Conservation (phyloP, 2,888 invertebrate species). For the Tetropium fuscum region DNA sequence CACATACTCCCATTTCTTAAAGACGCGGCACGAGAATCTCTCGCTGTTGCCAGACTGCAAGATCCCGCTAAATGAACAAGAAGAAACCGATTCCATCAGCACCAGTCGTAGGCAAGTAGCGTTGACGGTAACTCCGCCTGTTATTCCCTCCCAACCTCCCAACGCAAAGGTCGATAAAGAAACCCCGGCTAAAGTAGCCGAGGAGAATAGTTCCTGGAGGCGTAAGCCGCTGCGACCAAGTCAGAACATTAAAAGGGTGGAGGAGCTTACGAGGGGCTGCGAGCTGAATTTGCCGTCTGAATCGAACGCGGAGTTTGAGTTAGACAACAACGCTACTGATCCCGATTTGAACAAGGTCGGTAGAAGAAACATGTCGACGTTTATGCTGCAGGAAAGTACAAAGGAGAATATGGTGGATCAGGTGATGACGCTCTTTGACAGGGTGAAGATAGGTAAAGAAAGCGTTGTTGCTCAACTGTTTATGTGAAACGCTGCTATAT, state of each 20-base stretch:
- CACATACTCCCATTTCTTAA: neutral
- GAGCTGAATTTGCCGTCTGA: constrained; percentile 2
- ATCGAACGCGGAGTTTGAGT: neutral
- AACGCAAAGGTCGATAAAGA: too few relatives aligned
- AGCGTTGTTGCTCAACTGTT: too few relatives aligned
- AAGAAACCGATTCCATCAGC: too few relatives aligned
- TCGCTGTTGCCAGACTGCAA: too few relatives aligned
- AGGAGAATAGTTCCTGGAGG: neutral
- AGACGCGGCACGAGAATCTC: too few relatives aligned
- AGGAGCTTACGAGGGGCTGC: neutral
- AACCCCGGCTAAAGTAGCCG: neutral
- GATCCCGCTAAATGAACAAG: too few relatives aligned
- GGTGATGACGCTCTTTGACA: neutral
- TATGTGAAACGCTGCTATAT: too few relatives aligned
- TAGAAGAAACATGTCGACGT: constrained; percentile 5
- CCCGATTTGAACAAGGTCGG: neutral
- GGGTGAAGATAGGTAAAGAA: constrained; percentile 6
- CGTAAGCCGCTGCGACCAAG: too few relatives aligned
- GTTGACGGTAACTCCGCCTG: too few relatives aligned
- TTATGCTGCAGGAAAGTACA: neutral
- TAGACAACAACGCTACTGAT: neutral
- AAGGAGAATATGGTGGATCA: neutral
- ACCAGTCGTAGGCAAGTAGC: too few relatives aligned
- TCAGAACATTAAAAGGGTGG: neutral
- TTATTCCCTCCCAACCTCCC: too few relatives aligned